A percentile compares a stretch with the other conserved stretches of the same genome.
Conservation (phyloP, 1,140 invertebrate genomes). For the Sinonovacula constricta region DNA sequence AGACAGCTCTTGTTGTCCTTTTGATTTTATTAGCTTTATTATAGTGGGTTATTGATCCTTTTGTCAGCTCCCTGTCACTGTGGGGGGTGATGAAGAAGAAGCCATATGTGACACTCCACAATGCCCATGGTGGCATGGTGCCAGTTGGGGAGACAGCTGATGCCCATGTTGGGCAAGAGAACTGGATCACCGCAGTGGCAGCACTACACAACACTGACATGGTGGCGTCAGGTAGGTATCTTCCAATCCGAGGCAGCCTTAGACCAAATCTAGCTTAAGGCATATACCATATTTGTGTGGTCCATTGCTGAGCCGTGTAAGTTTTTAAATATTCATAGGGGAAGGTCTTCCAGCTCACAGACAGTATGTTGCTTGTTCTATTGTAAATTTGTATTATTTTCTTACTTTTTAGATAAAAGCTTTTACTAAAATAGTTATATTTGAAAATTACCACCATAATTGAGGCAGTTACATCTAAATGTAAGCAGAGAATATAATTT, state of each 20-base stretch:
- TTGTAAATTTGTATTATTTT: too few relatives aligned
- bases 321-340: neutral
- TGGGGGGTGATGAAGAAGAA: slow-evolving; percentile 96
- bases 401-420: too few relatives aligned
- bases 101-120: slow-evolving; percentile 84
- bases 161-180: slow-evolving; percentile 63
- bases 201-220: slow-evolving; percentile 92
- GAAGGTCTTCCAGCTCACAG: too few relatives aligned
- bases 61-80: slow-evolving; percentile 86
- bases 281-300: neutral
- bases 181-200: slow-evolving; percentile 92
- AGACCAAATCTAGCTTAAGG: too few relatives aligned
- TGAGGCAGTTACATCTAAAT: too few relatives aligned
- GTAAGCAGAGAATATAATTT: too few relatives aligned
- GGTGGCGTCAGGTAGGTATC: slow-evolving; percentile 88
- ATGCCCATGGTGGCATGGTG: slow-evolving; percentile 86
- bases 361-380: too few relatives aligned
- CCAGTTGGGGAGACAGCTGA: slow-evolving; percentile 16
- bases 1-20: too few relatives aligned
- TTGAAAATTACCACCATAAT: too few relatives aligned
- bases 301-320: neutral
- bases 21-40: too few relatives aligned
- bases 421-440: too few relatives aligned
- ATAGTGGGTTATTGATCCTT: too few relatives aligned
- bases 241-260: neutral